Evolutionary conservation across 1,140 invertebrate genomes (phyloP), one percentile per base, ranked within the genome.

Genomic region (Charaxes varanes): DNA sequence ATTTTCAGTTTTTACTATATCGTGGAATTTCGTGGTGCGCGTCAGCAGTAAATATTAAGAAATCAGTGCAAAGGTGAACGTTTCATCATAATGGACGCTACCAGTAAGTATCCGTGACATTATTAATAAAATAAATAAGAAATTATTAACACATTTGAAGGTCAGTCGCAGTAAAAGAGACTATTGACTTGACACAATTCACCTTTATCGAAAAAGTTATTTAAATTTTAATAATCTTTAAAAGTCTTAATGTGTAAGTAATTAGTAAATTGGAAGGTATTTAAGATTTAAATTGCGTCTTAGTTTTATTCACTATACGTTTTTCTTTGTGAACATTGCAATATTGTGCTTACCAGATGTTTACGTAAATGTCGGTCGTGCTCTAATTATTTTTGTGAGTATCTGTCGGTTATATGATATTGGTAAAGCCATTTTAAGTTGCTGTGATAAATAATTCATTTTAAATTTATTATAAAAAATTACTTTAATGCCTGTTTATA

Each of bases 51-150:
- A 48, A 43, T 45, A 41, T 38, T 23, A 32, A 33, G 19, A 47
- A 44, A 49, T 56, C 38, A 34, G 45, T 44, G 28, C 61, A 63
- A 77, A 80, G 70, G 70, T 73, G 66, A 53, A 41, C 52, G 21
- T 64, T 76, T 76, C 56, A 58, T 61, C 65, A 74, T 44, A 56
- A 81, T 81, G 77, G 77, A 81, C 65, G 77, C 77, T 57, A 81
- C 77, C 46, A 76, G 77, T 81, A 59, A 81, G 77, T 76, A n/a
- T n/a, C n/a, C n/a, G n/a, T 4, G 11, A 18, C 2, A 10, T 15
- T 28, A n/a, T n/a, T 28, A 6, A 11, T 28, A 15, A 7, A n/a
- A 7, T n/a, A 28, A 28, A 6, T 0, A n/a, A 4, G n/a, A 28
- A 28, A 4, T 28, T 1, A 28, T 28, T 14, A 7, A 24, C 8